Percentiles rank a stretch among this genome's conserved stretches.
These are phyloP conservation scores for Rousettus leschenaultii DNA, from an alignment of 2,113 vertebrate species.

Conservation along the genomic window DNA sequence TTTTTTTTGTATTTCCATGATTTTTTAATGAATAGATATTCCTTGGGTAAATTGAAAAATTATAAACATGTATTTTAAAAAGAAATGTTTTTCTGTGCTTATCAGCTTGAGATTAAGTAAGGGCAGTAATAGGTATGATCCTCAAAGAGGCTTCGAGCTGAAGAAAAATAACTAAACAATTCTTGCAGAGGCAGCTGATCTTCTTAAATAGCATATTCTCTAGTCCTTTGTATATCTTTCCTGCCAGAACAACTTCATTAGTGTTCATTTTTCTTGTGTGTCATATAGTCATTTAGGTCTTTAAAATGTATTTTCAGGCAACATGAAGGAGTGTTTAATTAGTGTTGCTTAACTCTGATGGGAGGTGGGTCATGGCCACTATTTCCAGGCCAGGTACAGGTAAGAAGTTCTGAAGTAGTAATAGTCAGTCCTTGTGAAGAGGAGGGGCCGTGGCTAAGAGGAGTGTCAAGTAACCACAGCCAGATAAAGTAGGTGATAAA, in stretches of 20 bases:
- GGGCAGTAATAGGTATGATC: not conserved
- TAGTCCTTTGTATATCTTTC: not conserved
- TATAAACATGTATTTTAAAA: not conserved
- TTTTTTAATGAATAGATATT: not conserved
- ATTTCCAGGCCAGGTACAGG: not conserved
- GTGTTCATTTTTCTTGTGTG: not conserved
- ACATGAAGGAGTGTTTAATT: not conserved
- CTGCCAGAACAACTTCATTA: not conserved
- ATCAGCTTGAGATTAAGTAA: not conserved
- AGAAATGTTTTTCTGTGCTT: not conserved
- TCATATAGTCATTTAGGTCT: not conserved
- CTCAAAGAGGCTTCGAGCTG: not conserved
- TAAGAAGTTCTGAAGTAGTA: not conserved
- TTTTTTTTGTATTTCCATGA: not conserved
- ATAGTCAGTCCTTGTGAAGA: not conserved
- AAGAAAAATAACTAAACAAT: not conserved
- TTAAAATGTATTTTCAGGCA: not conserved
- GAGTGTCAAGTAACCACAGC: not conserved
- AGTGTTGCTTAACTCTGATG: not conserved
- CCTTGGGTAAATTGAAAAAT: not conserved
- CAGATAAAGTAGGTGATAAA: not conserved
- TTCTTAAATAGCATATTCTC: fast-evolving
- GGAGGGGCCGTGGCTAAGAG: not conserved
- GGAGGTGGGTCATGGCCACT: not conserved
- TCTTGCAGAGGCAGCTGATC: not conserved